Base-by-base conservation (phyloP, 2,888 invertebrate species). In the Meteorus cinctellus region DNA sequence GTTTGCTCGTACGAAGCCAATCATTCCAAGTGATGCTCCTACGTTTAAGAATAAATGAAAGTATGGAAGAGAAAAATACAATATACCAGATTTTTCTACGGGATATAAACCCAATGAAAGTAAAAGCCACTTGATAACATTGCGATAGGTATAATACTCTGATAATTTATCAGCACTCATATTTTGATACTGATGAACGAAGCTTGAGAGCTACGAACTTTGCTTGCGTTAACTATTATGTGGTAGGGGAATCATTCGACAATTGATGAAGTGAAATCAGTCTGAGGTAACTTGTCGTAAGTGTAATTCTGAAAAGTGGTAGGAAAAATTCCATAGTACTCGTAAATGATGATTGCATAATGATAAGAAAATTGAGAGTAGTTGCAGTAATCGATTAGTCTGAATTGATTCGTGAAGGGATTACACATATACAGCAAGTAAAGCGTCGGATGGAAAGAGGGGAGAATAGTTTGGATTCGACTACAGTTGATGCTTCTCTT, bases 1-100 rank as follows among this genome's bases (percentile, higher is more conserved):
- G 41, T 74, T 34, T 19, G 29, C 59, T 41, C 59, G n/a, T 27
- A 67, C 68, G 45, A 55, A 74, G 29, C 59, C 45, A 10, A 74
- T 36, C 6, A 74, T 55, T 24, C n/a, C 59, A 41, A 68, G 12
- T 24, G 51, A 55, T n/a, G 67, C 24, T 24, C 29, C 12, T n/a
- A 63, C 41, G 19, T 24, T 68, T n/a, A 67, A 67, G 16, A 41
- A 65, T 41, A 74, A 5, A 19, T 34, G 51, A 36, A 67, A 14
- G 60, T 60, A 60, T 27, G 67, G 67, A 60, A 74, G 16, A 12
- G 29, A 12, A 36, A 29, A 66, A 73, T 66, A 73, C 1, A 45
- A 48, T 4, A 41, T 12, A 31, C 29, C 41, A 5, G 67, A 2
- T 10, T 60, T 59, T 19, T 27, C 19, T 19, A 45, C 6, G 1